These are phyloP conservation scores for Gymnosoma rotundatum DNA, from an alignment of 2,888 invertebrate species.

Conservation along the genomic window DNA sequence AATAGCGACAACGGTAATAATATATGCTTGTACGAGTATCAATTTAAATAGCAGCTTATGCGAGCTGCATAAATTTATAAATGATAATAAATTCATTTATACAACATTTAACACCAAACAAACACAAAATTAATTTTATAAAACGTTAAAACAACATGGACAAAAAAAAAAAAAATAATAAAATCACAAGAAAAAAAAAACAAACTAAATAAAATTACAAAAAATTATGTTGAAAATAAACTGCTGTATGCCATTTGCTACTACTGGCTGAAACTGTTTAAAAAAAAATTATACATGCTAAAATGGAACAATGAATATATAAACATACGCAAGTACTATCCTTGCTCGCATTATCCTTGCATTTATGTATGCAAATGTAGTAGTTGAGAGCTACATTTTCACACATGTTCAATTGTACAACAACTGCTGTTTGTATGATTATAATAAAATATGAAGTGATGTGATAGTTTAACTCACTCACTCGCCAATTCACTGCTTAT, in stretches of 20 bases:
- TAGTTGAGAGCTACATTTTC: constrained; percentile 12
- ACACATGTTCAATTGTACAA: constrained; percentile 7
- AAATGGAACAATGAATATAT: neutral
- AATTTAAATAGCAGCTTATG: neutral
- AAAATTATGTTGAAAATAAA: neutral
- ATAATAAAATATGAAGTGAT: constrained; percentile 15
- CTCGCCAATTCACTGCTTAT: constrained; percentile 36
- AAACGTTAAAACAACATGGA: constrained; percentile 12
- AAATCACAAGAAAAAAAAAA: constrained; percentile 32
- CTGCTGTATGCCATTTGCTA: neutral
- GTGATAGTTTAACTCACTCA: constrained; percentile 8
- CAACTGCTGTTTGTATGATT: constrained; percentile 27
- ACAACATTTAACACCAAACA: constrained; percentile 55
- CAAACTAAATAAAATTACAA: constrained; percentile 41
- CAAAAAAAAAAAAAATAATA: constrained; percentile 11
- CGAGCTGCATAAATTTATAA: constrained; percentile 51
- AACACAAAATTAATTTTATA: constrained; percentile 27
- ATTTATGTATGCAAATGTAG: constrained; percentile 21
- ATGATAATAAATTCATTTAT: constrained; percentile 62
- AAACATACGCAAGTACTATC: neutral
- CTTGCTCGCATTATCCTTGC: constrained; percentile 1
- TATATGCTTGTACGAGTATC: constrained; percentile 25
- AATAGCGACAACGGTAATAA: constrained; percentile 22
- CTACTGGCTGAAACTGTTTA: neutral
- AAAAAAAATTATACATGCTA: neutral